Conservation (phyloP, 2,888 invertebrate genomes). For the Microctonus hyperodae region DNA sequence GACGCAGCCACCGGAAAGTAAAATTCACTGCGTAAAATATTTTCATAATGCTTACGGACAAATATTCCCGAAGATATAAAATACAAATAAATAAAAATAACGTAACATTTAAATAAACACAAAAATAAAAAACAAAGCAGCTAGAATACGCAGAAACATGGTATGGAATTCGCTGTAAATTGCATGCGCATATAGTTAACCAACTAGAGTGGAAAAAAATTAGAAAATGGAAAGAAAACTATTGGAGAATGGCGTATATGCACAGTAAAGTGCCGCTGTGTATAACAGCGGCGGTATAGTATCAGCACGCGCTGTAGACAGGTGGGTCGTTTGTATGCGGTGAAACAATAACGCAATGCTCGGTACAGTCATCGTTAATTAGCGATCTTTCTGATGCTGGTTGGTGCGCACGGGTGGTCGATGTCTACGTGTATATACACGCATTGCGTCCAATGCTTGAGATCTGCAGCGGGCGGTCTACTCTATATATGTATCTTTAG, state of each 20-base stretch:
- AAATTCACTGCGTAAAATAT: neutral
- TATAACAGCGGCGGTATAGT: slow-evolving; percentile 11
- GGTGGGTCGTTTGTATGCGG: slow-evolving; percentile 48
- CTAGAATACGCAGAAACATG: neutral
- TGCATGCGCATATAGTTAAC: neutral
- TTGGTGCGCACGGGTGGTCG: slow-evolving; percentile 51
- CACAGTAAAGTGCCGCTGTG: neutral
- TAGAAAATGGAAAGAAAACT: slow-evolving; percentile 14
- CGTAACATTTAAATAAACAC: neutral
- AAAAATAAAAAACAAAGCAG: neutral
- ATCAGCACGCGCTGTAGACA: slow-evolving; percentile 42
- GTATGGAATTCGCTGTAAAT: neutral
- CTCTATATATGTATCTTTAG: slow-evolving; percentile 14
- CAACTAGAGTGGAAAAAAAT: slow-evolving; percentile 1
- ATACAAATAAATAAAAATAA: neutral
- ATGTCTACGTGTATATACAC: slow-evolving; percentile 26
- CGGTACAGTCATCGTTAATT: slow-evolving; percentile 55
- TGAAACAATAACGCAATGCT: slow-evolving; percentile 53
- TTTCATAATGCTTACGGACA: neutral
- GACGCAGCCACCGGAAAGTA: slow-evolving; percentile 2
- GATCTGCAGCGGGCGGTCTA: slow-evolving; percentile 33
- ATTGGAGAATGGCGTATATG: slow-evolving; percentile 1
- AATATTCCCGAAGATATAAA: neutral
- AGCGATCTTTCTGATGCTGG: slow-evolving; percentile 49
- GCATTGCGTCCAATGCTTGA: slow-evolving; percentile 14